Evolutionary conservation across 2,797 vertebrate species (phyloP).

Genomic region (Coendou prehensilis): DNA sequence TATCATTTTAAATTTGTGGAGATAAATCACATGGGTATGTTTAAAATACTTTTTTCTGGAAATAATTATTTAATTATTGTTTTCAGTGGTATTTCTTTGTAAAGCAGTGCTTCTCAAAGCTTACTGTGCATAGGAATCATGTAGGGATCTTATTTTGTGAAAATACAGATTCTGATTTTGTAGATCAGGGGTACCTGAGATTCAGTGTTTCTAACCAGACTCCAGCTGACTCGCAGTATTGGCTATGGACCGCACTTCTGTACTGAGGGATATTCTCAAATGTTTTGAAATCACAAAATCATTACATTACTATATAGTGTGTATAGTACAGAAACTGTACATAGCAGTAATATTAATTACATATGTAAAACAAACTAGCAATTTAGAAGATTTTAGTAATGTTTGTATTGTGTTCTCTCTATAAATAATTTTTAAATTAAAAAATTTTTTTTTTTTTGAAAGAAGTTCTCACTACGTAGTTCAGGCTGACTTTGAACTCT

Average conservation of each 20-base stretch:
- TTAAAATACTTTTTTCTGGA: constrained; percentile 46
- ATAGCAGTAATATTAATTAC: constrained; percentile 8
- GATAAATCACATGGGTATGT: background rate
- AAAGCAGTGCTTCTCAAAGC: constrained; percentile 18
- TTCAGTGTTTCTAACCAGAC: background rate
- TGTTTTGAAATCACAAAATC: constrained; percentile 56
- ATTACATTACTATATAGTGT: background rate
- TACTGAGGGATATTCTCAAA: constrained; percentile 29
- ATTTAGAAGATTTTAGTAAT: constrained; percentile 39
- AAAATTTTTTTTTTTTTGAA: background rate
- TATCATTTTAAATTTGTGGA: constrained; percentile 45
- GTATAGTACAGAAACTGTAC: background rate
- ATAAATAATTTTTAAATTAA: background rate
- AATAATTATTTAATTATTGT: constrained; percentile 22
- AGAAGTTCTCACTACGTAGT: background rate
- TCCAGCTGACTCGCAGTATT: background rate
- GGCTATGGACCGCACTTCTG: background rate
- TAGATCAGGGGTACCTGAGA: background rate
- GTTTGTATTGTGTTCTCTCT: background rate
- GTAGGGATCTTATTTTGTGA: background rate
- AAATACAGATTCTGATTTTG: background rate
- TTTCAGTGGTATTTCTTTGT: background rate
- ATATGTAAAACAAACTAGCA: background rate
- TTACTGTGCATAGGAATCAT: background rate
- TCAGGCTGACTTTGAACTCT: background rate